Conservation (phyloP, 2,888 invertebrate species). For the Rotaria magnacalcarata region DNA sequence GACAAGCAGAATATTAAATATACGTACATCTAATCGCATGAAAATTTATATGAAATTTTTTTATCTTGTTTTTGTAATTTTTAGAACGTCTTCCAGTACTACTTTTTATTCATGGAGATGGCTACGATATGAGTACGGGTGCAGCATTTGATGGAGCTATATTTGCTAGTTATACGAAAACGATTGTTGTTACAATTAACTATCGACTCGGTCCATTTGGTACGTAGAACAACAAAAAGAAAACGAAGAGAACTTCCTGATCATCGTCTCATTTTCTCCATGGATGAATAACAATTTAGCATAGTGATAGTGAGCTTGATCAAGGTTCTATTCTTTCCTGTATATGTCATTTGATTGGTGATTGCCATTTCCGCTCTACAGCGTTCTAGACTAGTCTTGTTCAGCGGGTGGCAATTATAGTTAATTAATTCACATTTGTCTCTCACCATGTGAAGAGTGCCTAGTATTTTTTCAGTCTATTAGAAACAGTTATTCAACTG, state of each 20-base stretch:
- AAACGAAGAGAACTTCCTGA: neutral
- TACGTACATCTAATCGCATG: neutral
- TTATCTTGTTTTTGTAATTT: neutral
- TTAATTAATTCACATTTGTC: conserved; percentile 4
- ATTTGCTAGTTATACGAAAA: conserved; percentile 13
- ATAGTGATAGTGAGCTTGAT: neutral
- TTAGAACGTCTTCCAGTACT: conserved; percentile 25
- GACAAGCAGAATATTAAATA: neutral
- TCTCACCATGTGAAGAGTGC: neutral
- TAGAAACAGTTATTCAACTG: conserved; percentile 12
- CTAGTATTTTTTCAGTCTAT: neutral
- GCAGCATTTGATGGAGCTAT: conserved; percentile 4
- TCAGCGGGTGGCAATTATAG: conserved; percentile 18
- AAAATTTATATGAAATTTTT: neutral
- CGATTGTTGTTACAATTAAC: conserved; percentile 26
- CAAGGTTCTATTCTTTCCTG: neutral
- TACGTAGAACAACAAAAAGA: neutral
- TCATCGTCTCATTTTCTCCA: neutral
- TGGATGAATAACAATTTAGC: neutral
- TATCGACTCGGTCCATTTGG: conserved; percentile 18
- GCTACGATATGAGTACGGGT: conserved; percentile 2
- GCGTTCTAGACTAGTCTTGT: neutral
- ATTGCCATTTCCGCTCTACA: neutral
- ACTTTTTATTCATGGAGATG: conserved; percentile 12
- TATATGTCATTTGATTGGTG: neutral